Evolutionary conservation across 2,797 vertebrate species (phyloP).

Genomic region (Sebastes oblongus): DNA sequence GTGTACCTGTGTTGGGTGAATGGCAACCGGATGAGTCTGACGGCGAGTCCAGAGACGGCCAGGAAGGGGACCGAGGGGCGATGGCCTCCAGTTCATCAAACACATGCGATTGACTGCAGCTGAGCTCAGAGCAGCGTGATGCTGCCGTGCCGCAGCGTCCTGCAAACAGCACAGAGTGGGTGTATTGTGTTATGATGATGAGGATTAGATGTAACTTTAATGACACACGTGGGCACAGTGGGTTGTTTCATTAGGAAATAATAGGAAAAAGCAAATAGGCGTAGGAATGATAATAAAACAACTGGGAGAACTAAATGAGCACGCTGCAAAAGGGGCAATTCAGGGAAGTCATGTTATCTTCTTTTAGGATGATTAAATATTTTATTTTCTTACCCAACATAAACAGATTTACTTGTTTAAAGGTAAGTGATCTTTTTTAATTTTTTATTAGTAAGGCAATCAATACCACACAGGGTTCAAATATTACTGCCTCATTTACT

Average conservation of each 20-base stretch:
- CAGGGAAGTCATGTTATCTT: not conserved
- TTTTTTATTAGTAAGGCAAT: not conserved
- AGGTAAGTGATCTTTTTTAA: too few species aligned
- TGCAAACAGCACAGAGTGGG: conserved; percentile 52
- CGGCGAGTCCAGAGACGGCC: conserved; percentile 56
- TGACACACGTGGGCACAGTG: not conserved
- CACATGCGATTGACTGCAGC: conserved; percentile 57
- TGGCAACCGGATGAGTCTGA: conserved; percentile 44
- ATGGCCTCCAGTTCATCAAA: conserved; percentile 81
- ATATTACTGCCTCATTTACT: not conserved
- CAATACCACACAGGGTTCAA: not conserved
- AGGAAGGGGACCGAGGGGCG: conserved; percentile 61
- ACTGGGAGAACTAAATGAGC: not conserved
- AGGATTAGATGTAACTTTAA: conserved; percentile 3
- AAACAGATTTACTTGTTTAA: not conserved
- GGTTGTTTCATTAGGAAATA: conserved; percentile 12
- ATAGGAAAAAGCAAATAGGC: not conserved
- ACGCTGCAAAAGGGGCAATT: not conserved
- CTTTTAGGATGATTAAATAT: not conserved
- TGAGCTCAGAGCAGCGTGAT: conserved; percentile 63
- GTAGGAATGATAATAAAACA: not conserved
- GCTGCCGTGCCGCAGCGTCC: conserved; percentile 41
- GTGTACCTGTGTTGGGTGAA: conserved; percentile 68
- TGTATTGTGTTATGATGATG: not conserved
- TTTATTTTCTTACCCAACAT: not conserved